Evolutionary conservation across 2,113 vertebrate genomes (phyloP).

Genomic region (Murina feae): DNA sequence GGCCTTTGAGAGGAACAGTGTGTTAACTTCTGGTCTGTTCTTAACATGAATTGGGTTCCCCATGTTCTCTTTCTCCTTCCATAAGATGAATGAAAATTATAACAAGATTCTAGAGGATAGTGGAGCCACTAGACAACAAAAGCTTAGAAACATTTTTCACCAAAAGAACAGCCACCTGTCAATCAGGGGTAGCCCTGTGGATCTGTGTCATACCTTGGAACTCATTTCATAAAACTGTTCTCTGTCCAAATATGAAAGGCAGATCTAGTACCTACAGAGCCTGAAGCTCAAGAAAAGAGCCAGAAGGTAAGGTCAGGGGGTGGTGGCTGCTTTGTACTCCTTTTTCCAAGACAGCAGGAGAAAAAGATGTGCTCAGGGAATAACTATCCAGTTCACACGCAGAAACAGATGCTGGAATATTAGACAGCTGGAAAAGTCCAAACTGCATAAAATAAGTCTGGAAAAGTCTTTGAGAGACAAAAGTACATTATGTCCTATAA

Average conservation of each 20-base stretch:
- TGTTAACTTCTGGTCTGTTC: neutral
- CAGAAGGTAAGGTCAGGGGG: neutral
- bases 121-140: neutral
- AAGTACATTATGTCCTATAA: neutral
- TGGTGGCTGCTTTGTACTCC: rapidly evolving
- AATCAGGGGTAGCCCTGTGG: neutral
- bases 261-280: neutral
- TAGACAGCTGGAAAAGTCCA: neutral
- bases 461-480: neutral
- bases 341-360: neutral
- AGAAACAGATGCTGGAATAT: neutral
- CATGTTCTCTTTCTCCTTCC: neutral
- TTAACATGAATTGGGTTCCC: neutral
- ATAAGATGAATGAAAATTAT: neutral
- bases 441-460: neutral
- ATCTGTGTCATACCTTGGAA: neutral
- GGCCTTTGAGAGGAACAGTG: neutral
- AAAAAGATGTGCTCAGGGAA: neutral
- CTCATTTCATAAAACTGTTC: neutral
- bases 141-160: neutral
- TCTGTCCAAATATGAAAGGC: neutral
- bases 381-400: neutral
- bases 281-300: neutral
- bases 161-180: neutral
- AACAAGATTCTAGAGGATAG: neutral